These are phyloP conservation scores for Acrocephalus scirpaceus DNA, from an alignment of 2,797 vertebrate species.

Conservation along the genomic window DNA sequence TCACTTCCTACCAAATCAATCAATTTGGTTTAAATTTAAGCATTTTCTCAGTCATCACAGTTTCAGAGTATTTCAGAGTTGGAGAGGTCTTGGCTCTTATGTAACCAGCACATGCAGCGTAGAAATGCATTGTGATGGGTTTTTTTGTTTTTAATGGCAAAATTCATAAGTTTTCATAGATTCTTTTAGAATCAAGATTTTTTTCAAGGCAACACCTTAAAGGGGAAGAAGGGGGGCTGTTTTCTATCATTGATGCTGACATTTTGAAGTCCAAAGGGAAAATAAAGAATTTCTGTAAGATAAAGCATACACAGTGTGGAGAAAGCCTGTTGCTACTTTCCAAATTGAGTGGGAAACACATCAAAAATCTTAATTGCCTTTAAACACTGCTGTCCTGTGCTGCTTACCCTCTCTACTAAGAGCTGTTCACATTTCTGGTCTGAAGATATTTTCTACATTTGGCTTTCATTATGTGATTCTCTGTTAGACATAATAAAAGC, in stretches of 20 bases:
- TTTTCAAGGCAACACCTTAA: not conserved
- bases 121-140: not conserved
- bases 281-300: not conserved
- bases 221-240: fast-evolving
- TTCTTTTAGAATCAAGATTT: not conserved
- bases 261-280: not conserved
- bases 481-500: not conserved
- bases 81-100: not conserved
- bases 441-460: not conserved
- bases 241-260: not conserved
- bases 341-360: not conserved
- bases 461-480: not conserved
- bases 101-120: not conserved
- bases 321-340: not conserved
- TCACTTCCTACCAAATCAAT: conserved; percentile 48
- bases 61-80: not conserved
- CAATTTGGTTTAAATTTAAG: conserved; percentile 18
- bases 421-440: not conserved
- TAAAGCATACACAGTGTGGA: not conserved
- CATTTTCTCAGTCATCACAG: not conserved
- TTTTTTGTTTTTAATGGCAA: not conserved
- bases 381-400: not conserved
- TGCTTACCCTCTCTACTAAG: not conserved
- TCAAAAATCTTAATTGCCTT: not conserved
- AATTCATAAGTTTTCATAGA: not conserved